Evolutionary conservation across 2,113 vertebrate species (phyloP).

Genomic region (Pelvicachromis taeniatus): DNA sequence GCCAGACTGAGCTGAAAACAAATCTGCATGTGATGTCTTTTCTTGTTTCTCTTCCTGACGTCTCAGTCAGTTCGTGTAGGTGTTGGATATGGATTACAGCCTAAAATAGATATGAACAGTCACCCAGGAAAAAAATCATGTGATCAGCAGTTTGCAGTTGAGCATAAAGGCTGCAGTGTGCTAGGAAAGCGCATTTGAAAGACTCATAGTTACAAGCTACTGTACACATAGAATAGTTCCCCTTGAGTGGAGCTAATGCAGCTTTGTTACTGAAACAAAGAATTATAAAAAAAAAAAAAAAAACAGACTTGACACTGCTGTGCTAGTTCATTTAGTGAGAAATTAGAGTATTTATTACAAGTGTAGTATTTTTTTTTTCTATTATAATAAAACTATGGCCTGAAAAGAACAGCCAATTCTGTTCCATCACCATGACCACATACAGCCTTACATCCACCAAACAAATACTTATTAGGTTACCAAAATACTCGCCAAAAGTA

Average conservation of each 20-base stretch:
- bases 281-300: not conserved
- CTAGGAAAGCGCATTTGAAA: not conserved
- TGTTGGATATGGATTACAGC: not conserved
- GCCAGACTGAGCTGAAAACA: not conserved
- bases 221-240: not conserved
- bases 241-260: not conserved
- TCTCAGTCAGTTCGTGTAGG: not conserved
- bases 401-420: not conserved
- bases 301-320: not conserved
- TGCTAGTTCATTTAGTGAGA: not conserved
- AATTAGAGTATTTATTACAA: not conserved
- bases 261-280: not conserved
- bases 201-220: not conserved
- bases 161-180: constrained; percentile 27
- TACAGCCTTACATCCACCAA: not conserved
- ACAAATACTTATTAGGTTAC: not conserved
- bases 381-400: not conserved
- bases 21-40: not conserved
- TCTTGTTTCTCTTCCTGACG: not conserved
- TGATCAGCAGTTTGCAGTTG: constrained; percentile 31
- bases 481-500: not conserved
- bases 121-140: not conserved
- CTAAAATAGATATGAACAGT: constrained; percentile 14
- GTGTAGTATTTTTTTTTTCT: not conserved
- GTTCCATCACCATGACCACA: not conserved